Evolutionary conservation across 2,797 vertebrate genomes (phyloP).

Genomic region (Alcedo quadribrachys): DNA sequence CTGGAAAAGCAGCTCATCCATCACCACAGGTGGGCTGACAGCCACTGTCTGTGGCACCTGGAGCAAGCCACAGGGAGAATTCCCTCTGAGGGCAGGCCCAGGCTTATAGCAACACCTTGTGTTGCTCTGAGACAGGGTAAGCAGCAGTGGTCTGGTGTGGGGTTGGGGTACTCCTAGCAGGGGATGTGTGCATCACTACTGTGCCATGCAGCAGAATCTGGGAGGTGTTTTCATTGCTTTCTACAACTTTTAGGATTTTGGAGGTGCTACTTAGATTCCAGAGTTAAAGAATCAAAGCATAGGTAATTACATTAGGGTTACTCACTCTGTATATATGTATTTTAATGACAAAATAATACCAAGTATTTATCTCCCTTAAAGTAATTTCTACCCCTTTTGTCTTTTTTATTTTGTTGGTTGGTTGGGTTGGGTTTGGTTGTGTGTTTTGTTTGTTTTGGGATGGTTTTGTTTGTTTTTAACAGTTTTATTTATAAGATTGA

Average conservation of each 20-base stretch:
- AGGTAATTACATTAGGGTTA: background rate
- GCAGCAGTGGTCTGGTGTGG: background rate
- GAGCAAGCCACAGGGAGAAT: accelerated
- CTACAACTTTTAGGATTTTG: background rate
- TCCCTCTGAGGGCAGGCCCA: background rate
- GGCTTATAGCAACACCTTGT: accelerated
- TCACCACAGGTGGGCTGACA: background rate
- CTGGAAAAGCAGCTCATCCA: background rate
- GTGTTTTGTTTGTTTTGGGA: background rate
- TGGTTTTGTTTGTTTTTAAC: background rate
- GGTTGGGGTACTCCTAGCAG: background rate
- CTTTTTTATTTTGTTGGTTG: too few species aligned
- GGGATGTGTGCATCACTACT: background rate
- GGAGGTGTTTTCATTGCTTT: background rate
- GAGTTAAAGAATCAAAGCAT: background rate
- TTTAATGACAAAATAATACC: background rate
- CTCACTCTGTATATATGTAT: background rate
- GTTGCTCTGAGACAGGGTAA: background rate
- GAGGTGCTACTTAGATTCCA: background rate
- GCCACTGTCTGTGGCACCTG: accelerated
- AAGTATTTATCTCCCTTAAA: background rate
- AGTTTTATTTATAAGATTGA: background rate
- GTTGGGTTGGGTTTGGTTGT: too few species aligned
- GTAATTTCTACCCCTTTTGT: background rate
- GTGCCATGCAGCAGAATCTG: background rate